Conservation (phyloP, 2,797 vertebrate genomes). For the Phataginus tricuspis region DNA sequence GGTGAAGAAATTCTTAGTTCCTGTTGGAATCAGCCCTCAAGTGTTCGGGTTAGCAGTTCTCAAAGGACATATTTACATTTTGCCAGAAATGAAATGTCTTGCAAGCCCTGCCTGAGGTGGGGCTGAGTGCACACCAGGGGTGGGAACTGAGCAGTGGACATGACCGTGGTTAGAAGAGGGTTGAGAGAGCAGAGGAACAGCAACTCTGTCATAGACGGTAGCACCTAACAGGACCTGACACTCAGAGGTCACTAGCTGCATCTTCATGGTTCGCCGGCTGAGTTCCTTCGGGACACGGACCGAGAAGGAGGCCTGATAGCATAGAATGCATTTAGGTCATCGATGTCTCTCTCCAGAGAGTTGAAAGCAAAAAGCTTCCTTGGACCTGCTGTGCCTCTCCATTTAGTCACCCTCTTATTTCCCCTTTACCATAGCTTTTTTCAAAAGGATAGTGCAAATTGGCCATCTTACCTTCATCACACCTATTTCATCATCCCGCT, state of each 20-base stretch:
- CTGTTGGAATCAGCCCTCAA: not conserved
- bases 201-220: not conserved
- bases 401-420: not conserved
- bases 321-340: not conserved
- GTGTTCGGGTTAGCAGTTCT: not conserved
- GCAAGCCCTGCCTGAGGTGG: too few relatives aligned
- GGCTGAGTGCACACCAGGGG: not conserved
- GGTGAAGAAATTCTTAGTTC: conserved; percentile 47
- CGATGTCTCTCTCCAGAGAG: not conserved
- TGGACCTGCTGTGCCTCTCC: not conserved
- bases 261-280: not conserved
- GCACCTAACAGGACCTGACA: not conserved
- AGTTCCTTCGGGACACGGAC: not conserved
- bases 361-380: not conserved
- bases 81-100: not conserved
- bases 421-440: not conserved
- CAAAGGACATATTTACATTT: conserved; percentile 56
- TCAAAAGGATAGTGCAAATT: not conserved
- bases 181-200: not conserved
- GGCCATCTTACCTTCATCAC: not conserved
- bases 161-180: not conserved
- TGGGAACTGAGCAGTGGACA: not conserved
- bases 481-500: not conserved
- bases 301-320: not conserved
- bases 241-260: not conserved